phyloP scores from a whole-genome alignment of 1,140 invertebrate genomes.

The Cydia amplana region DNA sequence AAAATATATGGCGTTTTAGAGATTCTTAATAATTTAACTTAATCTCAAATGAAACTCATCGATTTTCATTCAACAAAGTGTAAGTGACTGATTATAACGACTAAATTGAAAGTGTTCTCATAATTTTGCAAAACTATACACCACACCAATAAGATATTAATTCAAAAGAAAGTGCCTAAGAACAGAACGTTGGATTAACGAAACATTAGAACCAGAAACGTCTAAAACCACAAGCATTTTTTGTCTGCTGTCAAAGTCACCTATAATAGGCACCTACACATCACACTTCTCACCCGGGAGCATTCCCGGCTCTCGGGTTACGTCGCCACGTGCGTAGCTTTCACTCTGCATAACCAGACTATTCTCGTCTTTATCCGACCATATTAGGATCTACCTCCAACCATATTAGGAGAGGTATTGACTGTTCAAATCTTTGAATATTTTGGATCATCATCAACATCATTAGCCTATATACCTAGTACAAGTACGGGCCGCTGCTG shows the following conservation, averaged over 20 bases:
- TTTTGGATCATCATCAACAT: slow-evolving; percentile 33
- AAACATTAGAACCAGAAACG: not conserved
- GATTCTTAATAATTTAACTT: no score
- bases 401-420: not conserved
- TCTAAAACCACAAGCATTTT: not conserved
- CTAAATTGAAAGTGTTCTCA: not conserved
- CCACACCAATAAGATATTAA: not conserved
- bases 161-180: not conserved
- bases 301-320: slow-evolving; percentile 49
- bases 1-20: no score
- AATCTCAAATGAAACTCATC: not conserved
- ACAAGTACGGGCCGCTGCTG: not conserved
- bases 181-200: not conserved
- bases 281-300: slow-evolving; percentile 27
- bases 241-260: not conserved
- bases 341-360: slow-evolving; percentile 58
- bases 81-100: not conserved
- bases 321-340: slow-evolving; percentile 55
- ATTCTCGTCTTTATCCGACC: slow-evolving; percentile 51
- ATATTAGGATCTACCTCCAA: not conserved
- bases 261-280: not conserved
- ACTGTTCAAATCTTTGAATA: not conserved
- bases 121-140: not conserved
- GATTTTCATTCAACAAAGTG: not conserved
- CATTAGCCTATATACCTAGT: slow-evolving; percentile 38